A percentile compares a stretch with the other conserved stretches of the same genome.
Conservation (phyloP, 2,113 vertebrate species). For the Aphelocoma coerulescens region DNA sequence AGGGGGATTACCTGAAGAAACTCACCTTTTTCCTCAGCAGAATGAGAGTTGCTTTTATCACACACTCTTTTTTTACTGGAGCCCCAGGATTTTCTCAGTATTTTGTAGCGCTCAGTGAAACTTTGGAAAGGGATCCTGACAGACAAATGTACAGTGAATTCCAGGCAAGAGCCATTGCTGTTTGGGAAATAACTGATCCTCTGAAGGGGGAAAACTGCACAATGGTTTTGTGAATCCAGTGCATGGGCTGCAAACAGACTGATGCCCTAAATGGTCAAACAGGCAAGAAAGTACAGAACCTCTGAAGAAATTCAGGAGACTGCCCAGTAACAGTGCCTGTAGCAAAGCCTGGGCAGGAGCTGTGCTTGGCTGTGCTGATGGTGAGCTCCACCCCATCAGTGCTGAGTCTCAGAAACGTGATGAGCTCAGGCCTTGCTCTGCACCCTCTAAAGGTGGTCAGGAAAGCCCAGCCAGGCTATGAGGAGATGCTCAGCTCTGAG, state of each 20-base stretch:
- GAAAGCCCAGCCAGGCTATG: background rate
- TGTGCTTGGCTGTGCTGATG: background rate
- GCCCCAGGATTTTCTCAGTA: constrained; percentile 65
- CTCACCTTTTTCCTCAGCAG: background rate
- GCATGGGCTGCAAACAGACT: background rate
- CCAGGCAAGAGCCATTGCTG: background rate
- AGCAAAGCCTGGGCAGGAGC: background rate
- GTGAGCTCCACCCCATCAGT: background rate
- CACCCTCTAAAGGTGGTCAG: background rate
- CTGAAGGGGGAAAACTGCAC: background rate
- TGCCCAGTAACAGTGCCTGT: background rate
- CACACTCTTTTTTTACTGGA: background rate
- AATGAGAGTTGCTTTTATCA: background rate
- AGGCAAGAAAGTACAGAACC: background rate
- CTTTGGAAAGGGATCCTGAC: constrained; percentile 82
- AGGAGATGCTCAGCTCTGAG: background rate
- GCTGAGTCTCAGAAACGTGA: background rate
- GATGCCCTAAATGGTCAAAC: background rate
- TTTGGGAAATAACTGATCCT: background rate
- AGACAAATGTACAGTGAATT: background rate
- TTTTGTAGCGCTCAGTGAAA: constrained; percentile 82
- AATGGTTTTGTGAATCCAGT: background rate
- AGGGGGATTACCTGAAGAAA: background rate
- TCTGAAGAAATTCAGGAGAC: background rate
- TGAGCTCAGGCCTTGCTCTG: background rate